Evolutionary conservation across 2,113 vertebrate genomes (phyloP).

Genomic region (Arenaria interpres): DNA sequence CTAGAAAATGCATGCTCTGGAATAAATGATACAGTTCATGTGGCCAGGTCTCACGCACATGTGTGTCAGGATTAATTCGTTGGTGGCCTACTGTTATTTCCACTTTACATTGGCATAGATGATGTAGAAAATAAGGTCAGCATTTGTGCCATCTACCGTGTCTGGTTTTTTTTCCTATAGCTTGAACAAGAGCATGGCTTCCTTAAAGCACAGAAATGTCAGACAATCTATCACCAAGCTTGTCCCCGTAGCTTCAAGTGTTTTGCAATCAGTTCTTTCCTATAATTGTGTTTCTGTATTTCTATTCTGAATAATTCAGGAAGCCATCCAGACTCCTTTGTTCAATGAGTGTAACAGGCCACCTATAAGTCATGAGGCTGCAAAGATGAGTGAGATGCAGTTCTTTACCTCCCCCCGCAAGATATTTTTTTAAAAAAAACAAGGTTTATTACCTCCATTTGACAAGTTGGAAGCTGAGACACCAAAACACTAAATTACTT

Average conservation of each 20-base stretch:
- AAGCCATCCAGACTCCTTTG: not conserved
- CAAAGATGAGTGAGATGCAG: not conserved
- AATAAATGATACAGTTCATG: not conserved
- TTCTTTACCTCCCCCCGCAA: not conserved
- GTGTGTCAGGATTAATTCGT: not conserved
- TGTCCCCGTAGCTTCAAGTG: not conserved
- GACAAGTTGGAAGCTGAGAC: not conserved
- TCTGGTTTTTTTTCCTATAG: not conserved
- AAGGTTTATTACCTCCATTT: not conserved
- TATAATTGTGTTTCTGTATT: not conserved
- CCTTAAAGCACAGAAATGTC: not conserved
- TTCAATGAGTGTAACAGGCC: not conserved
- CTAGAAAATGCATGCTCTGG: slow-evolving; percentile 7
- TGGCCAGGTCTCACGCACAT: not conserved
- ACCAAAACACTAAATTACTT: not conserved
- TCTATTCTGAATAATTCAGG: not conserved
- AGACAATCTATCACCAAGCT: not conserved
- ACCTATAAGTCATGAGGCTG: not conserved
- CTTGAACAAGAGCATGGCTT: not conserved
- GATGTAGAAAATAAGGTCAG: not conserved
- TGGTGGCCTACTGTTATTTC: not conserved
- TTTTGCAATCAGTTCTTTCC: not conserved
- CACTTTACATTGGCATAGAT: not conserved
- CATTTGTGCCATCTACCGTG: not conserved
- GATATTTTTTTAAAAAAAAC: not conserved